These are phyloP conservation scores for Brachyhypopomus gauderio DNA, from an alignment of 2,113 vertebrate genomes.

Conservation along the genomic window DNA sequence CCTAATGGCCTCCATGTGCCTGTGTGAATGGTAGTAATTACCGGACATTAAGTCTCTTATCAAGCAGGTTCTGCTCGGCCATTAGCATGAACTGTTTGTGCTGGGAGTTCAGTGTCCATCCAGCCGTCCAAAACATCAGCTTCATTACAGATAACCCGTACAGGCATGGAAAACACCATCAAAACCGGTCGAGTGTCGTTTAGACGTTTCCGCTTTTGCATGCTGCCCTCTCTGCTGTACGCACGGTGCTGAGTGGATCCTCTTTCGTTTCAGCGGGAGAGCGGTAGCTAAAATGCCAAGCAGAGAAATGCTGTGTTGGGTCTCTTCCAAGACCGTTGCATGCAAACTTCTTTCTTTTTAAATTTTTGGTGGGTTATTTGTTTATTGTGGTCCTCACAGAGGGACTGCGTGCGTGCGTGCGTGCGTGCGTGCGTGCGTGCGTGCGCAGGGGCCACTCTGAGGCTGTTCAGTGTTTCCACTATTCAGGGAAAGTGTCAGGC, in stretches of 20 bases:
- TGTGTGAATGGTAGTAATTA: conserved; percentile 27
- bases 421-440: not conserved
- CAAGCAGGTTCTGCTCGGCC: not conserved
- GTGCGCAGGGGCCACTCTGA: not conserved
- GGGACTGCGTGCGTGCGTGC: not conserved
- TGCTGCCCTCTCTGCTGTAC: too few relatives aligned
- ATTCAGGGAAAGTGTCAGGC: not conserved
- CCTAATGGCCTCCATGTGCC: conserved; percentile 44
- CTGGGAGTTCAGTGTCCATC: not conserved
- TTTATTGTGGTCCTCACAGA: not conserved
- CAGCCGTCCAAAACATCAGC: not conserved
- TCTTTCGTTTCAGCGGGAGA: not conserved
- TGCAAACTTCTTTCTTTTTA: not conserved
- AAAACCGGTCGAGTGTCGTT: not conserved
- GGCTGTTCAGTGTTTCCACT: not conserved
- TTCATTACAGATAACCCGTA: not conserved
- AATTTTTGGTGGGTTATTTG: not conserved
- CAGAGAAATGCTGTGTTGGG: not conserved
- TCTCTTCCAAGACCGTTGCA: not conserved
- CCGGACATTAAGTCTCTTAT: not conserved
- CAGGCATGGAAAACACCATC: not conserved
- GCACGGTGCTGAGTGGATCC: too few relatives aligned
- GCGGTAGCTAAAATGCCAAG: not conserved
- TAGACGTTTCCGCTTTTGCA: not conserved
- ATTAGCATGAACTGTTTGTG: conserved; percentile 19